Conservation (phyloP, 2,888 invertebrate species). For the Troides helena region DNA sequence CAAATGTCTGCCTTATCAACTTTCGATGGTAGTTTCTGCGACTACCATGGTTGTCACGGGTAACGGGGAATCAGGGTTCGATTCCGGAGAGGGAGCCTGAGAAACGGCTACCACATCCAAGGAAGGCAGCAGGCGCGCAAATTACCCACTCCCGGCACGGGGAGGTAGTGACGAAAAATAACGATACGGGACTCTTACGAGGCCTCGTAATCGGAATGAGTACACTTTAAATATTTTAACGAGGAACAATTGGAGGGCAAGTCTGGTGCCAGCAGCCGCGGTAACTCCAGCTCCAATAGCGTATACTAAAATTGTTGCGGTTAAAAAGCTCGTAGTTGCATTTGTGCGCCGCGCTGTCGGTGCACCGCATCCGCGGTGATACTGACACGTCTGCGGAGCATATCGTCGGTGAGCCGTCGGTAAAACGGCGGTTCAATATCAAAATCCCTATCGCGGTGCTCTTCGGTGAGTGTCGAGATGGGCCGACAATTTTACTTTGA, state of each 20-base stretch:
- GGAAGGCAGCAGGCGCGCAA: conserved; percentile 85
- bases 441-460: conserved; percentile 42
- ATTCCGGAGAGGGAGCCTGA: conserved; percentile 83
- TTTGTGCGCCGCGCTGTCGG: conserved; percentile 64
- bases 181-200: conserved; percentile 80
- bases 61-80: conserved; percentile 87
- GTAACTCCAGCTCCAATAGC: conserved; percentile 85
- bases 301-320: conserved; percentile 86
- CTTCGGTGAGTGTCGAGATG: conserved; percentile 44
- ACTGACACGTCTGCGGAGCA: conserved; percentile 46
- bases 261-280: conserved; percentile 78
- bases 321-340: conserved; percentile 68
- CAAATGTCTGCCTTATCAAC: conserved; percentile 84
- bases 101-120: conserved; percentile 73
- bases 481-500: conserved; percentile 81
- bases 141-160: conserved; percentile 42
- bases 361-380: conserved; percentile 60
- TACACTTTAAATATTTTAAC: conserved; percentile 67
- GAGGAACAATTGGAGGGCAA: conserved; percentile 54
- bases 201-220: conserved; percentile 79
- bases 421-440: conserved; percentile 42
- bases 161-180: conserved; percentile 84
- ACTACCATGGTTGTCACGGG: conserved; percentile 85
- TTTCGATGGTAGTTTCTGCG: conserved; percentile 80
- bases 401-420: conserved; percentile 51